Conservation (phyloP, 2,888 invertebrate genomes). For the Drosophila seclusa region DNA sequence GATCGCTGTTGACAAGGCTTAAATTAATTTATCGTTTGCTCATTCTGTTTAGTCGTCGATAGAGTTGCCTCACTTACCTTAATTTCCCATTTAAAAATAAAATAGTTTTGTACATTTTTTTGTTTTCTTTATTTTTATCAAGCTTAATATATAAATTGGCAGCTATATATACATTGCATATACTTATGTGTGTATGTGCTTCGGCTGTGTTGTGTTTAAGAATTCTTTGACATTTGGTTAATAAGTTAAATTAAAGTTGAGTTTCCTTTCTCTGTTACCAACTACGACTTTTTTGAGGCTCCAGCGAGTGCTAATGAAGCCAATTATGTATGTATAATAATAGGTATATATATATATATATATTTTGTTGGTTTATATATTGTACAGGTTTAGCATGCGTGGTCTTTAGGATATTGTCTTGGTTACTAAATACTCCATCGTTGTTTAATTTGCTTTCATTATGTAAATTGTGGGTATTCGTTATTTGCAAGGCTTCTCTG, state of each 20-base stretch:
- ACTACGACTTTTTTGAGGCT: conserved; percentile 28
- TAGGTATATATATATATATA: not conserved
- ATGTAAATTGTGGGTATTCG: conserved; percentile 27
- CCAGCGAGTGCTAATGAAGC: conserved; percentile 23
- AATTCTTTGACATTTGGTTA: conserved; percentile 65
- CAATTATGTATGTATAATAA: conserved; percentile 18
- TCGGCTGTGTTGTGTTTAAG: conserved; percentile 45
- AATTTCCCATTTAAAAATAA: not conserved
- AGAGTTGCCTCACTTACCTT: not conserved
- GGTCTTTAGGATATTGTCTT: conserved; percentile 45
- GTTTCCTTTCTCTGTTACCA: conserved; percentile 44
- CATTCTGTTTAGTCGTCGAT: not conserved
- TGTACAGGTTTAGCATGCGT: conserved; percentile 5
- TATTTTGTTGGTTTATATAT: conserved; percentile 4
- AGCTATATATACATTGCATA: conserved; percentile 55
- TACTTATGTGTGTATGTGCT: conserved; percentile 18
- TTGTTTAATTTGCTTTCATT: conserved; percentile 38
- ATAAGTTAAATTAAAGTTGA: conserved; percentile 69
- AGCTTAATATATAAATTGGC: conserved; percentile 50
- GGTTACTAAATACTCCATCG: conserved; percentile 39
- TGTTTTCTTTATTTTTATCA: conserved; percentile 37
- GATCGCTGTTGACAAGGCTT: too few species aligned
- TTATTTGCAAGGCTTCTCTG: conserved; percentile 33
- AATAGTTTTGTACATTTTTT: not conserved
- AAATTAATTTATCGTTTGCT: too few species aligned